Evolutionary conservation across 2,888 invertebrate genomes (phyloP).

Genomic region (Halictus ligatus): DNA sequence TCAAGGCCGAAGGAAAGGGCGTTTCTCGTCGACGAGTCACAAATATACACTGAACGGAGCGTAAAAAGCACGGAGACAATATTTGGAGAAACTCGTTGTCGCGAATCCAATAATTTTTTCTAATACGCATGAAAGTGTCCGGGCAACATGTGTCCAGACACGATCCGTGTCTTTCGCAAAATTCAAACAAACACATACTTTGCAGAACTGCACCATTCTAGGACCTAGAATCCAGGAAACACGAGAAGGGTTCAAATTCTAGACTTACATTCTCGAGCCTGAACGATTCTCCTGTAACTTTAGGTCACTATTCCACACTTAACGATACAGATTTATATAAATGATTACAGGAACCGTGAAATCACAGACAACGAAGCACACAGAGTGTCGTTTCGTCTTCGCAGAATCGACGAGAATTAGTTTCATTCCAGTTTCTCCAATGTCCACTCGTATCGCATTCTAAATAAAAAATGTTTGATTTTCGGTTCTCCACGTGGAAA

Average conservation of each 20-base stretch:
- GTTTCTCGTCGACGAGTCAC: constrained; percentile 24
- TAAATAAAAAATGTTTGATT: not conserved
- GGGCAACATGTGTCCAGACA: not conserved
- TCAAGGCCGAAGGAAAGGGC: not conserved
- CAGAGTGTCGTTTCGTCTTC: too few species aligned
- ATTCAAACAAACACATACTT: not conserved
- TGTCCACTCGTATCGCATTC: not conserved
- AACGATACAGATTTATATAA: not conserved
- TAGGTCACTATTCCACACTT: not conserved
- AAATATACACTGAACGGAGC: constrained; percentile 40
- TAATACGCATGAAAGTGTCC: not conserved
- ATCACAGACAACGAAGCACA: too few species aligned
- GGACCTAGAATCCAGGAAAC: not conserved
- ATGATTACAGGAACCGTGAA: not conserved
- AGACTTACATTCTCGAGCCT: not conserved
- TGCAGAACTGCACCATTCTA: not conserved
- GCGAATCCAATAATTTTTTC: not conserved
- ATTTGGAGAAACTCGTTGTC: constrained; percentile 7
- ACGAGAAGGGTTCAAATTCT: constrained; percentile 11
- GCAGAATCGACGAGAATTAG: not conserved
- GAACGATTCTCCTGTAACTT: constrained; percentile 4
- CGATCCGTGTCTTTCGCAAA: not conserved
- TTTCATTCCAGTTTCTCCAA: not conserved
- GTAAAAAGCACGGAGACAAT: constrained; percentile 26
- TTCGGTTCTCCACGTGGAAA: not conserved